Conservation (phyloP, 2,888 invertebrate species). For the Ochropleura leucogaster region DNA sequence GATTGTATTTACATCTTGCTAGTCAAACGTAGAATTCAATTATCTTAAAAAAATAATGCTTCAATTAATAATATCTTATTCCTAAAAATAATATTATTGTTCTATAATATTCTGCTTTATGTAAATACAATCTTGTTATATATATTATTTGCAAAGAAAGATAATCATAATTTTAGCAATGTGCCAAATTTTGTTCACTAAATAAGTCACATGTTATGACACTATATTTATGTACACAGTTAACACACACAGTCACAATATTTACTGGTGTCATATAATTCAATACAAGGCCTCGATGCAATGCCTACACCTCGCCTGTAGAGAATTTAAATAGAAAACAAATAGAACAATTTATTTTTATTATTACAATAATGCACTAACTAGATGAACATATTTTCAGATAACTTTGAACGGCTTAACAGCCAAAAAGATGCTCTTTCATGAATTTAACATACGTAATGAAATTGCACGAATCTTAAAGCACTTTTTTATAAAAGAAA, state of each 20-base stretch:
- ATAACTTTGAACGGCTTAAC: conserved; percentile 40
- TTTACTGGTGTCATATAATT: conserved; percentile 13
- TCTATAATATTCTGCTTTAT: conserved; percentile 32
- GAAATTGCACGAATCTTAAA: conserved; percentile 28
- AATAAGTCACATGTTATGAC: conserved; percentile 11
- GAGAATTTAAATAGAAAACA: conserved; percentile 30
- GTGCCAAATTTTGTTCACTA: conserved; percentile 70
- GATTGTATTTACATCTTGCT: conserved; percentile 53
- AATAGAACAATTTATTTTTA: conserved; percentile 33
- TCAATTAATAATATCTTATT: conserved; percentile 27
- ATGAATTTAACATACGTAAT: conserved; percentile 34
- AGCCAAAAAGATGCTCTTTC: conserved; percentile 28
- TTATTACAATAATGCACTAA: conserved; percentile 36
- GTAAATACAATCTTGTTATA: conserved; percentile 45
- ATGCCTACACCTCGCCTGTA: conserved; percentile 52
- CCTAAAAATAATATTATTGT: conserved; percentile 31
- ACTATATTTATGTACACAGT: conserved; percentile 11
- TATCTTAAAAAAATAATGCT: conserved; percentile 34
- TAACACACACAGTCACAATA: conserved; percentile 9
- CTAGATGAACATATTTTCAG: conserved; percentile 51
- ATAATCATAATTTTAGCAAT: conserved; percentile 64
- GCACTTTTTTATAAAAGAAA: conserved; percentile 40
- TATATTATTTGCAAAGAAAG: conserved; percentile 27
- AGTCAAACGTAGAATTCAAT: conserved; percentile 37
- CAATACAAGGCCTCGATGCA: conserved; percentile 25